A percentile compares a stretch with the other conserved stretches of the same genome.
Evolutionary conservation across 2,113 vertebrate genomes (phyloP).

Genomic region (Phocoena phocoena): DNA sequence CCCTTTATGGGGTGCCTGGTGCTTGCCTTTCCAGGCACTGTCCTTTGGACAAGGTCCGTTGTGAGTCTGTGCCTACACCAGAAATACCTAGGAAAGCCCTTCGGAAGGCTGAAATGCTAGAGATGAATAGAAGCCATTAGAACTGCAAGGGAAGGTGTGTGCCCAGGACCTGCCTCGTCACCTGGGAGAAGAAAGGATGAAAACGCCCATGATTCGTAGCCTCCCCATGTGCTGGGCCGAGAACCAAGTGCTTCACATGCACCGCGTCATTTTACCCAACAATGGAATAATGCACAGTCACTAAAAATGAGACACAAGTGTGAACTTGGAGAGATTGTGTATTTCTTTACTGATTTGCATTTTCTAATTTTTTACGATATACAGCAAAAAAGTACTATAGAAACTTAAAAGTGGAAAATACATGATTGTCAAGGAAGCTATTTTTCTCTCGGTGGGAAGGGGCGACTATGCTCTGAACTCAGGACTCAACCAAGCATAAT

Average conservation of each 20-base stretch:
- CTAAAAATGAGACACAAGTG: too few relatives aligned
- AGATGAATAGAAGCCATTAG: too few relatives aligned
- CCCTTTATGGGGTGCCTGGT: neutral
- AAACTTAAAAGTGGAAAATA: neutral
- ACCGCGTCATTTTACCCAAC: neutral
- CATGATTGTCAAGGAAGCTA: neutral
- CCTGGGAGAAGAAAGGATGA: neutral
- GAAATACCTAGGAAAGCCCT: neutral
- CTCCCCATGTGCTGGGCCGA: rapidly evolving
- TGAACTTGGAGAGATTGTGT: neutral
- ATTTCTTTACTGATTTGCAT: neutral
- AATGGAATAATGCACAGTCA: rapidly evolving
- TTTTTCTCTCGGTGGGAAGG: neutral
- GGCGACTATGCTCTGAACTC: neutral
- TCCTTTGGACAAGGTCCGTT: neutral
- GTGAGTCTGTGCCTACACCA: neutral
- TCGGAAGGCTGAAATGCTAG: rapidly evolving
- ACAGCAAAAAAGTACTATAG: neutral
- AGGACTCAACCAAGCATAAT: neutral
- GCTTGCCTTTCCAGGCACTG: neutral
- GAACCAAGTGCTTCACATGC: neutral
- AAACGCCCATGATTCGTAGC: neutral
- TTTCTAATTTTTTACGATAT: neutral
- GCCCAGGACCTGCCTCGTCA: neutral
- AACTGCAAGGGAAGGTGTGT: neutral